Conservation (phyloP, 2,797 vertebrate genomes). For the Clarias pachynema region DNA sequence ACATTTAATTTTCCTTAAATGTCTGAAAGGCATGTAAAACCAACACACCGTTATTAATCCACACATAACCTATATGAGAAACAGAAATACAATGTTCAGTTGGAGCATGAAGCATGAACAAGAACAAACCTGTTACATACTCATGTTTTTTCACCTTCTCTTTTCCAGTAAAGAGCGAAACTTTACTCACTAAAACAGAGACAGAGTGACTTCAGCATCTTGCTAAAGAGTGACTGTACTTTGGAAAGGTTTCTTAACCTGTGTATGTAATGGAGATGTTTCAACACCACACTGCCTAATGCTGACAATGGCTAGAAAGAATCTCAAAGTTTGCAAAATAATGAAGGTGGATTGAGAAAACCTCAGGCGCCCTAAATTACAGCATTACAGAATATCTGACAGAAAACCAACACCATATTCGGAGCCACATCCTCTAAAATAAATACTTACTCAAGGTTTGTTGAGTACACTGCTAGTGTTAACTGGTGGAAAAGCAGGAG, state of each 20-base stretch:
- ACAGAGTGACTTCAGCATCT: conserved; percentile 19
- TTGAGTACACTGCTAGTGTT: conserved; percentile 1
- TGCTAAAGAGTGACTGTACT: conserved; percentile 17
- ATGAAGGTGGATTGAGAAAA: conserved; percentile 10
- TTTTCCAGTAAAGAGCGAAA: conserved; percentile 37
- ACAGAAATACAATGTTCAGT: background rate
- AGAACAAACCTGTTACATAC: background rate
- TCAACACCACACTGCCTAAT: conserved; percentile 10
- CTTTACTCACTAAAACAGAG: conserved; percentile 7
- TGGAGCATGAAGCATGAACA: background rate
- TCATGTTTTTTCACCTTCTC: background rate
- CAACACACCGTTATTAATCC: background rate
- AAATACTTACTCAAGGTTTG: background rate
- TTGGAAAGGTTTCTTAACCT: conserved; percentile 11
- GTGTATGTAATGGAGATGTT: conserved; percentile 26
- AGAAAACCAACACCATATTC: background rate
- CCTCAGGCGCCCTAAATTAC: conserved; percentile 19
- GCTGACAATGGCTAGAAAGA: conserved; percentile 5
- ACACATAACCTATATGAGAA: background rate
- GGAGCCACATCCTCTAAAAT: background rate
- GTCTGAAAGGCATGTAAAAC: background rate
- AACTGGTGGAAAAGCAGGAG: background rate
- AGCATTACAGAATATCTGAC: conserved; percentile 26
- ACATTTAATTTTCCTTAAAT: background rate
- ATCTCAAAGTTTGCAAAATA: conserved; percentile 23